Percentiles rank a stretch among this genome's conserved stretches.
phyloP scores from a whole-genome alignment of 2,888 invertebrate genomes.

The Liodrosophila aerea region DNA sequence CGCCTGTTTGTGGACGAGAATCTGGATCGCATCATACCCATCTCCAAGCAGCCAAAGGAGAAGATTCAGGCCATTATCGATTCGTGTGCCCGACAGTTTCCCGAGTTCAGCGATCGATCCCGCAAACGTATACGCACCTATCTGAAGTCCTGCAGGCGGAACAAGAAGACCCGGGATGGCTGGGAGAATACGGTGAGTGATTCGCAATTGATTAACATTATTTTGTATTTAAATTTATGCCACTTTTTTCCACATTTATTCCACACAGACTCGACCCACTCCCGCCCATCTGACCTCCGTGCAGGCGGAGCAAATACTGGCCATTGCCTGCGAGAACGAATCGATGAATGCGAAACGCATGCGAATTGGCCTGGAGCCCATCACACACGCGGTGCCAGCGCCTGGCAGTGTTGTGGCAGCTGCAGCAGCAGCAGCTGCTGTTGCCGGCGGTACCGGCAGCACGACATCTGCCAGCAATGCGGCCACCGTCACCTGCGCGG shows the following conservation, averaged over 20 bases:
- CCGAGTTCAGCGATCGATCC: constrained; percentile 97
- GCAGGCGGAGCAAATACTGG: constrained; percentile 97
- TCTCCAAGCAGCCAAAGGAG: constrained; percentile 98
- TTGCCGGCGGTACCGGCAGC: constrained; percentile 69
- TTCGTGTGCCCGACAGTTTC: constrained; percentile 97
- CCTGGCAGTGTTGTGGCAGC: constrained; percentile 80
- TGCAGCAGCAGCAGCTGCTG: constrained; percentile 78
- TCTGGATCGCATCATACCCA: constrained; percentile 97
- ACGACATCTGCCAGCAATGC: constrained; percentile 72
- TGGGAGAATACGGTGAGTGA: constrained; percentile 94
- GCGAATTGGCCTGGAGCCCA: constrained; percentile 97
- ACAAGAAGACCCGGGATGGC: constrained; percentile 94
- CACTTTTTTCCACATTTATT: neutral
- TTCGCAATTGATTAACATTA: no score
- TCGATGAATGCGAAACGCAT: constrained; percentile 98
- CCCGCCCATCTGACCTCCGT: constrained; percentile 98
- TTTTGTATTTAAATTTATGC: no score
- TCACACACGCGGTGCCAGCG: constrained; percentile 92
- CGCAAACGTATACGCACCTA: constrained; percentile 97
- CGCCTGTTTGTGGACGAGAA: constrained; percentile 98
- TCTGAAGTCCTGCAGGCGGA: constrained; percentile 96
- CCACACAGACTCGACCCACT: constrained; percentile 92
- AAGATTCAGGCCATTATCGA: constrained; percentile 99
- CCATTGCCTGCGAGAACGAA: constrained; percentile 98
- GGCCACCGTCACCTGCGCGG: constrained; percentile 73